Evolutionary conservation across 2,888 invertebrate genomes (phyloP).

Genomic region (Rhorus exstirpatorius): DNA sequence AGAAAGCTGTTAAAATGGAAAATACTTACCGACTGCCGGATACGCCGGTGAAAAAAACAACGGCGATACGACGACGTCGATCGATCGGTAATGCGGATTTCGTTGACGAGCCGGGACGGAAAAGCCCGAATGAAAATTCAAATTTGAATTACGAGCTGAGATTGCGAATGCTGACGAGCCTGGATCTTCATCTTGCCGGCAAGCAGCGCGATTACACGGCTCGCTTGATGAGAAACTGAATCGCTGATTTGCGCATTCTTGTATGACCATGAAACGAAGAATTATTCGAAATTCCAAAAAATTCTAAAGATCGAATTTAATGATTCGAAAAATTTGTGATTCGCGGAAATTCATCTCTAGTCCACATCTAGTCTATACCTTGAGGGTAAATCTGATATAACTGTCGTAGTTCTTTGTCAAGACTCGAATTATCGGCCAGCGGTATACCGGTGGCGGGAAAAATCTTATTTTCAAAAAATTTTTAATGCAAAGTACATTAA

Average conservation of each 20-base stretch:
- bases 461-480: background rate
- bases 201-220: constrained; percentile 83
- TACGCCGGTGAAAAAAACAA: background rate
- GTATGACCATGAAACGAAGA: constrained; percentile 1
- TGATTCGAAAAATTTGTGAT: background rate
- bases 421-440: background rate
- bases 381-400: constrained; percentile 6
- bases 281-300: background rate
- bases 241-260: background rate
- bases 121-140: constrained; percentile 40
- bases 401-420: background rate
- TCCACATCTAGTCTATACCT: constrained; percentile 36
- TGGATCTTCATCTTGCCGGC: constrained; percentile 82
- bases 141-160: constrained; percentile 76
- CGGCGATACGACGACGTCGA: background rate
- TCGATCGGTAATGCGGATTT: constrained; percentile 55
- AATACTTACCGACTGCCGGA: constrained; percentile 20
- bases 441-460: background rate
- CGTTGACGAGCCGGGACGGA: constrained; percentile 13
- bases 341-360: constrained; percentile 17
- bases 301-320: constrained; percentile 2
- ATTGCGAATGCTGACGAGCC: constrained; percentile 80
- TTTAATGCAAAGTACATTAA: background rate
- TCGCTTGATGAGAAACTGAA: constrained; percentile 81
- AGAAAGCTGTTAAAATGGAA: constrained; percentile 72